Base-by-base conservation (phyloP, 2,113 vertebrate genomes). In the Bagarius yarrelli region DNA sequence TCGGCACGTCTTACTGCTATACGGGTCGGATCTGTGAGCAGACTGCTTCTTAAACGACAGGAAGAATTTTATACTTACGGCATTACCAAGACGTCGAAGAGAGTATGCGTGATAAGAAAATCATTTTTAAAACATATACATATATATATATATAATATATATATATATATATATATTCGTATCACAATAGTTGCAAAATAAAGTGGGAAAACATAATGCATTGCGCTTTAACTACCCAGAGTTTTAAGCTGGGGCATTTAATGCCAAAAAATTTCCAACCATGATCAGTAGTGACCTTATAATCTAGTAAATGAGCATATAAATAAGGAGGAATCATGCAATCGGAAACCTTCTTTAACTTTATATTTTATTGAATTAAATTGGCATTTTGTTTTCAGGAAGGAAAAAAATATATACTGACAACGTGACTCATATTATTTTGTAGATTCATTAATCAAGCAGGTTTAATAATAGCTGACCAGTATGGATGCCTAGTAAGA, bases 1-100 rank as follows among this genome's bases (percentile, higher is more conserved):
- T 53, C 70, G 53, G 30, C 44, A 91, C 87, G 89, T 90, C 92
- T 92, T 92, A 90, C 86, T 87, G 82, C 82, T 86, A 86, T 85
- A 85, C 88, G 88, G 90, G 89, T 91, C 89, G 90, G 90, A 91
- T 87, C 84, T 78, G 85, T 85, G 89, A 87, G 88, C 87, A 87
- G 90, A 89, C 89, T 89, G 88, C 71, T 44, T 73, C 53, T 75
- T 78, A 89, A 91, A 89, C 90, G 83, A 63, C 80, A 88, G 89
- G 90, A 90, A 90, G 88, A 92, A 91, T 89, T 90, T 92, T 88
- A 85, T 90, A 90, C 90, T 89, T 90, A 89, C 89, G 87, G 90
- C 63, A 60, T 70, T 23, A 57, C 55, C 63, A 91, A 90, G 88
- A 91, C 91, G 91, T 89, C 88, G 83, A 85, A 87, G 89, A 89